Conservation (phyloP, 2,888 invertebrate species). For the Celastrina argiolus region DNA sequence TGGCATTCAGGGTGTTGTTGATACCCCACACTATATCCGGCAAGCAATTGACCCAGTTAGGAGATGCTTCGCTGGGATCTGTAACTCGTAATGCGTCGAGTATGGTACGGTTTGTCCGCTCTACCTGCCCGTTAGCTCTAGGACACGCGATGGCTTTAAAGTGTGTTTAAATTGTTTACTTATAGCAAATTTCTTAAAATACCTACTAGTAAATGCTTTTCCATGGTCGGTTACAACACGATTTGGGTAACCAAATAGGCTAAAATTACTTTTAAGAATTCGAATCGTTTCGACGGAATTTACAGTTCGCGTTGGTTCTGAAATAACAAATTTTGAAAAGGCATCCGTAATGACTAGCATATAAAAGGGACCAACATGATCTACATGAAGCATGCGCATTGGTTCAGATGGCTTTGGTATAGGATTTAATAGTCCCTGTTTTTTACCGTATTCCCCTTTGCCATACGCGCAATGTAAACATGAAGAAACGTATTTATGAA, state of each 20-base stretch:
- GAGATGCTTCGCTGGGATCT: slow-evolving; percentile 33
- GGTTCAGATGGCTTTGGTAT: slow-evolving; percentile 36
- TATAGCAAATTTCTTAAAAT: slow-evolving; percentile 34
- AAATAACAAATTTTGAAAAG: slow-evolving; percentile 16
- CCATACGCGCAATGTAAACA: slow-evolving; percentile 43
- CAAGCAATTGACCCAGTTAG: slow-evolving; percentile 35
- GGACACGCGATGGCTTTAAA: slow-evolving; percentile 24
- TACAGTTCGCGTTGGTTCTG: too few relatives aligned
- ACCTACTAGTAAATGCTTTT: slow-evolving; percentile 34
- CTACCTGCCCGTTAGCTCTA: slow-evolving; percentile 11
- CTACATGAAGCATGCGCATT: slow-evolving; percentile 33
- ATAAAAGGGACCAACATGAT: slow-evolving; percentile 37
- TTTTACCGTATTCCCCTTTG: slow-evolving; percentile 35
- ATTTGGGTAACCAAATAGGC: slow-evolving; percentile 30
- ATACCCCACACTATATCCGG: slow-evolving; percentile 37
- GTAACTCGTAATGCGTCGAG: slow-evolving; percentile 25
- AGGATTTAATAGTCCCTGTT: slow-evolving; percentile 33
- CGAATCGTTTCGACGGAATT: background rate
- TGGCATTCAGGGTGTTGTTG: slow-evolving; percentile 32
- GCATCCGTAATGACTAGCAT: slow-evolving; percentile 34
- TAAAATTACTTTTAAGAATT: slow-evolving; percentile 25
- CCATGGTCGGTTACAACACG: slow-evolving; percentile 30
- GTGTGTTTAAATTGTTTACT: slow-evolving; percentile 35
- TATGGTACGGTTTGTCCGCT: slow-evolving; percentile 16
- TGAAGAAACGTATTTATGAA: slow-evolving; percentile 36